A percentile compares a stretch with the other conserved stretches of the same genome.
These are phyloP conservation scores for Clusia tigrina DNA, from an alignment of 2,888 invertebrate genomes.

Conservation along the genomic window DNA sequence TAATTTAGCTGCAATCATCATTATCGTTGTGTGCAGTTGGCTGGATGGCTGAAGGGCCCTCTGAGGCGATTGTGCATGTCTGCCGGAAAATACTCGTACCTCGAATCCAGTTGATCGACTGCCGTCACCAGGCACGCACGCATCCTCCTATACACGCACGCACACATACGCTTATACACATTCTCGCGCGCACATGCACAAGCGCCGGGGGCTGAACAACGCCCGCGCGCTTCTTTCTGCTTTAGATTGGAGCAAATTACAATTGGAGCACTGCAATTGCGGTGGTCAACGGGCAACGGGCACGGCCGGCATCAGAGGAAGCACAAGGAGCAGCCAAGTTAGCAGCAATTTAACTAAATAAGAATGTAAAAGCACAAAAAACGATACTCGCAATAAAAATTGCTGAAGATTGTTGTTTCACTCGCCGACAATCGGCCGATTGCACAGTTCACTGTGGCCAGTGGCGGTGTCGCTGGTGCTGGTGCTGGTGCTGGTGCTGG, in stretches of 20 bases:
- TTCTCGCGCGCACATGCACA: background rate
- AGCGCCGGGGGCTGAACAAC: slow-evolving; percentile 42
- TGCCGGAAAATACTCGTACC: slow-evolving; percentile 32
- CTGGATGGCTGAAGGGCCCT: slow-evolving; percentile 9
- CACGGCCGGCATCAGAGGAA: slow-evolving; percentile 20
- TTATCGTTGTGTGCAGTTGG: slow-evolving; percentile 50
- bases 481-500: no score
- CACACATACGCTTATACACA: background rate
- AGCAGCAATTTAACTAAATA: slow-evolving; percentile 57
- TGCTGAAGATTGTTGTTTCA: slow-evolving; percentile 31
- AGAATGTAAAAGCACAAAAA: slow-evolving; percentile 49
- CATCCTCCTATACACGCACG: no score
- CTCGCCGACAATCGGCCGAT: background rate
- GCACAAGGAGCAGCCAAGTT: slow-evolving; percentile 49
- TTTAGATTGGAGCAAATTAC: slow-evolving; percentile 34
- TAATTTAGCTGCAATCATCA: slow-evolving; percentile 64
- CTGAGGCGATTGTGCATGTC: slow-evolving; percentile 22
- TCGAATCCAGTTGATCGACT: slow-evolving; percentile 2
- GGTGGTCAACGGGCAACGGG: background rate
- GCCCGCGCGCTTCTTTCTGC: slow-evolving; percentile 52
- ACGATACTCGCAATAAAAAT: no score
- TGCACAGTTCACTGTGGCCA: background rate
- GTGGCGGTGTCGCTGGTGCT: slow-evolving; percentile 1
- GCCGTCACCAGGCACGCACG: slow-evolving; percentile 17
- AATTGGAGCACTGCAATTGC: slow-evolving; percentile 34